phyloP scores from a whole-genome alignment of 2,113 vertebrate species.

The Echinops telfairi region DNA sequence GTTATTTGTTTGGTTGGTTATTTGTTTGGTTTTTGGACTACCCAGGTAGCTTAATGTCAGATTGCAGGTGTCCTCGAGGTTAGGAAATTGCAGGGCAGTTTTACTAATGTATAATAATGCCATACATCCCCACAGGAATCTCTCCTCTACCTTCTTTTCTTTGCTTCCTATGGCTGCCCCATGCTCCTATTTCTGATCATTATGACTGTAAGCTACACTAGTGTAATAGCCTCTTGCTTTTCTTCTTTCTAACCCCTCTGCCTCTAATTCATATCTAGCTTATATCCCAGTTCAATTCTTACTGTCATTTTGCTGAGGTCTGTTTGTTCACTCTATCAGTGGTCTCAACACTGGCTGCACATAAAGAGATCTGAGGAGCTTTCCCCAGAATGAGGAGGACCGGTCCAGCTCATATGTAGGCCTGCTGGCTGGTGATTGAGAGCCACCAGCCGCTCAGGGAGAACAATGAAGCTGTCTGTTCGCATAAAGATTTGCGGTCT shows the following conservation, averaged over 20 bases:
- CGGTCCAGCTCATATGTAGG: not conserved
- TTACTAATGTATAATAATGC: not conserved
- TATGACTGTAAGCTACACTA: not conserved
- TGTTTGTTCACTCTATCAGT: not conserved
- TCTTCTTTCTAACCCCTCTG: not conserved
- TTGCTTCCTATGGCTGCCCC: not conserved
- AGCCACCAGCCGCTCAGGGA: no score
- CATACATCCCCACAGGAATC: not conserved
- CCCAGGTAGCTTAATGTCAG: not conserved
- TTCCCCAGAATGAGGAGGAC: not conserved
- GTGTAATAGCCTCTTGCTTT: not conserved
- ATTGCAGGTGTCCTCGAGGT: not conserved
- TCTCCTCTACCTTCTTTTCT: not conserved
- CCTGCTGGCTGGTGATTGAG: no score
- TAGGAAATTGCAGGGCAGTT: not conserved
- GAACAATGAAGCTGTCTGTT: no score
- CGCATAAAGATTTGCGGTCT: no score
- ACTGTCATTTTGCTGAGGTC: constrained; percentile 15
- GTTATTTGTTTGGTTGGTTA: not conserved
- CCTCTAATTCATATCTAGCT: not conserved
- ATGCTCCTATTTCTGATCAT: not conserved
- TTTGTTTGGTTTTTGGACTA: no score
- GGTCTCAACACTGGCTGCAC: not conserved
- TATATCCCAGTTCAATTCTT: not conserved
- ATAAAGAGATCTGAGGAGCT: not conserved